phyloP scores from a whole-genome alignment of 2,797 vertebrate species.

The Pangasius djambal region DNA sequence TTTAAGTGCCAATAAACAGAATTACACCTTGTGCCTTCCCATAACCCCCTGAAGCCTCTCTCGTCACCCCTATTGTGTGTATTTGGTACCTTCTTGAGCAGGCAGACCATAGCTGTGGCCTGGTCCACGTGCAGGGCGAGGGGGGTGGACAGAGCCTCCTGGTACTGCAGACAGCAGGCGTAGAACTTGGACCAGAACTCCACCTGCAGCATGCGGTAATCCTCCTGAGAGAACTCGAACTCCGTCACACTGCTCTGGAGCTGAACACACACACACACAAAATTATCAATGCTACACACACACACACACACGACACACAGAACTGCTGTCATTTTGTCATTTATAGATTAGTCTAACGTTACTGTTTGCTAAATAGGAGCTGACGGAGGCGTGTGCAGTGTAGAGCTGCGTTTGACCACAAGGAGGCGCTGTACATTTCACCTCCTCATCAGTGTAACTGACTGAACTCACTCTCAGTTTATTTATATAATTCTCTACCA shows the following conservation, averaged over 20 bases:
- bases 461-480: background rate
- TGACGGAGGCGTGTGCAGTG: background rate
- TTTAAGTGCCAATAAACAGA: background rate
- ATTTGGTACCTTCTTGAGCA: slow-evolving; percentile 86
- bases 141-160: slow-evolving; percentile 85
- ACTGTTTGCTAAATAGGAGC: background rate
- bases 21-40: background rate
- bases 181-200: slow-evolving; percentile 97
- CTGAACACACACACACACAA: slow-evolving; percentile 66
- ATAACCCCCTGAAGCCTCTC: background rate
- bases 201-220: slow-evolving; percentile 90
- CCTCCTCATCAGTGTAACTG: background rate
- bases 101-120: slow-evolving; percentile 83
- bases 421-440: background rate
- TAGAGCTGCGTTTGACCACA: background rate
- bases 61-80: background rate
- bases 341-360: background rate
- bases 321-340: background rate
- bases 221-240: slow-evolving; percentile 91
- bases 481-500: background rate
- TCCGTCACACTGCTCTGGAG: slow-evolving; percentile 89
- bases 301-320: background rate
- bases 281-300: background rate
- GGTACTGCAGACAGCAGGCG: slow-evolving; percentile 92
- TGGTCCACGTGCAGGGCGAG: slow-evolving; percentile 84